Percentiles rank a stretch among this genome's conserved stretches.
phyloP scores from a whole-genome alignment of 2,113 vertebrate genomes.

The Cacatua alba region DNA sequence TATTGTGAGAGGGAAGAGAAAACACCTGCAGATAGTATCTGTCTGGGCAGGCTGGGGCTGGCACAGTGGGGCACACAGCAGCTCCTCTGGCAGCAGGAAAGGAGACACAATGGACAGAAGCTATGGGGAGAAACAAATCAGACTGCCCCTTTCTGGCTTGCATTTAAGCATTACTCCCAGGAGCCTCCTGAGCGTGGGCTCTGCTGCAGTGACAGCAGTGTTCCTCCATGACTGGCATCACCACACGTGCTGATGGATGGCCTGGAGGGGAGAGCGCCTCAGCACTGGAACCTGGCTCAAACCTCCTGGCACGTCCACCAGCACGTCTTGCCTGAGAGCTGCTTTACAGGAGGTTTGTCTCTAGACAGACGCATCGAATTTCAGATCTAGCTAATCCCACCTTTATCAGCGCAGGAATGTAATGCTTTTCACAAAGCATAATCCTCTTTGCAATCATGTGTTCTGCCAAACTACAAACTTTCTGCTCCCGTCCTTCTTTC shows the following conservation, averaged over 20 bases:
- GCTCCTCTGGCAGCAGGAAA: background rate
- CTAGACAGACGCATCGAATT: fast-evolving
- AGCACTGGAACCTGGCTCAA: background rate
- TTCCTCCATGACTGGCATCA: background rate
- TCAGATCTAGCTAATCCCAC: constrained; percentile 24
- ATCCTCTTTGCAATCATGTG: constrained; percentile 71
- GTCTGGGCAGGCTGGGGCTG: background rate
- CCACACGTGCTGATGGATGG: background rate
- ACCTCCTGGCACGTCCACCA: background rate
- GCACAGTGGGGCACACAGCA: background rate
- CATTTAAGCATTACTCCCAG: fast-evolving
- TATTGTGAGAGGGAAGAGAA: background rate
- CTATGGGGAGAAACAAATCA: background rate
- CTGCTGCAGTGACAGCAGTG: background rate
- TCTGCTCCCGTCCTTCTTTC: background rate
- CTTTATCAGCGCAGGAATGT: constrained; percentile 30
- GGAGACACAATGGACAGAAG: background rate
- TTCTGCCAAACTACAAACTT: constrained; percentile 39
- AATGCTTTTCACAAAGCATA: constrained; percentile 37
- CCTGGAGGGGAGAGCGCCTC: background rate
- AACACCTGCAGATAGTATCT: background rate
- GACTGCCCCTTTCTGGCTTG: background rate
- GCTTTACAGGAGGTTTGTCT: background rate
- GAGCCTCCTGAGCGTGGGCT: background rate
- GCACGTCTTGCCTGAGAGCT: background rate